Percentiles rank a stretch among this genome's conserved stretches.
These are phyloP conservation scores for Ectemnius lituratus DNA, from an alignment of 2,888 invertebrate species.

Conservation along the genomic window DNA sequence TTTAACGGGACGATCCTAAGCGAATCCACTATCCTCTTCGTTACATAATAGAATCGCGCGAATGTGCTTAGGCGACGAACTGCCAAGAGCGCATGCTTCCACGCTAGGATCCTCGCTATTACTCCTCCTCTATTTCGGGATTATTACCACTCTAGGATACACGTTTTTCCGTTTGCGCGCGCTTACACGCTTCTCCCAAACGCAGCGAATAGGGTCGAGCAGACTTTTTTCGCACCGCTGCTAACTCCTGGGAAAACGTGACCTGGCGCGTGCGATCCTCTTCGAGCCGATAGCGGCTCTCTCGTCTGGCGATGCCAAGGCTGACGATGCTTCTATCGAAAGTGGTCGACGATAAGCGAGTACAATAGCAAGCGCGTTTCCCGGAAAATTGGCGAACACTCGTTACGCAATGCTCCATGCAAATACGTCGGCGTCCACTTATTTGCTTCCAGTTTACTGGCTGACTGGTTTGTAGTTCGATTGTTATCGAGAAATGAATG, in stretches of 20 bases:
- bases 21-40: no score
- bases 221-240: not conserved
- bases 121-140: no score
- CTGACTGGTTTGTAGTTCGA: not conserved
- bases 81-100: no score
- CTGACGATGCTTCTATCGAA: not conserved
- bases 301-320: not conserved
- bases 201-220: no score
- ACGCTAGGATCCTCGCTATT: no score
- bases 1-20: no score
- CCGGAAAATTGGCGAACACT: constrained; percentile 1
- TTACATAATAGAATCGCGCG: no score
- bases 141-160: no score
- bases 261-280: not conserved
- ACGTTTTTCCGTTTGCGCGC: no score
- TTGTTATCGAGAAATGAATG: no score
- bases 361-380: not conserved
- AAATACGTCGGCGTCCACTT: not conserved
- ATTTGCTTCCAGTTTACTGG: not conserved
- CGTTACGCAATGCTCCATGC: not conserved
- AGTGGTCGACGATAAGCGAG: not conserved
- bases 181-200: no score
- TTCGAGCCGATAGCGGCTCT: not conserved
- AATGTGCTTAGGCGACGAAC: no score
- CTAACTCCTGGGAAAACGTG: constrained; percentile 1